Percentiles rank a stretch among this genome's conserved stretches.
Evolutionary conservation across 2,113 vertebrate species (phyloP).

Genomic region (Pitta sordida): DNA sequence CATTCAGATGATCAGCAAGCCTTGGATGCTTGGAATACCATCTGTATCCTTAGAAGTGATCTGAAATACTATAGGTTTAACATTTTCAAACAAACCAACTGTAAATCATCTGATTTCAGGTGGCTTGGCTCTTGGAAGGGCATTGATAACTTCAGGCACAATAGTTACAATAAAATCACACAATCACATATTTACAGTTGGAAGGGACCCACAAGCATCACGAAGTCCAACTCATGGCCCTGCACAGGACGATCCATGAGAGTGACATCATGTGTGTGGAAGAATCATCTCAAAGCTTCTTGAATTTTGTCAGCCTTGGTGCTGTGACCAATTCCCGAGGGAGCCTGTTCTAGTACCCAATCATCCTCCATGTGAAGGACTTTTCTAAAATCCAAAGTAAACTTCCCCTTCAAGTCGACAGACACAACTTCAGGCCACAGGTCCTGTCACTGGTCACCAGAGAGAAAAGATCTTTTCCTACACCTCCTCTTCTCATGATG

Average conservation of each 20-base stretch:
- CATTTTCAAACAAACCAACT: neutral
- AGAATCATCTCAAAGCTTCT: neutral
- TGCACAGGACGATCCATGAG: neutral
- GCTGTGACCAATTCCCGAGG: neutral
- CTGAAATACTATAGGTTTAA: neutral
- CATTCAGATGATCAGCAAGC: neutral
- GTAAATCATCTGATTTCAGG: neutral
- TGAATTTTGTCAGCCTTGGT: neutral
- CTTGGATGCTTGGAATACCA: neutral
- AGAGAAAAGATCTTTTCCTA: neutral
- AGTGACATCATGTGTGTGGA: too few species aligned
- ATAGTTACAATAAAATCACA: neutral
- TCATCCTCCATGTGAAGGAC: fast-evolving
- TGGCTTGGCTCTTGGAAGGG: neutral
- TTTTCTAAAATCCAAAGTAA: neutral
- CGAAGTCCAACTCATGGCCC: too few species aligned
- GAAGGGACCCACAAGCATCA: neutral
- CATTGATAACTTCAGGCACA: neutral
- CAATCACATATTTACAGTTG: neutral
- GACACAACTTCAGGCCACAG: fast-evolving
- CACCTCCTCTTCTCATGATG: fast-evolving
- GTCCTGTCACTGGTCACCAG: too few species aligned
- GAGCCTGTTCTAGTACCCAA: fast-evolving
- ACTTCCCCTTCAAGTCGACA: too few species aligned
- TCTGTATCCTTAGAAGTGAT: neutral